Percentiles rank a stretch among this genome's conserved stretches.
Conservation (phyloP, 2,888 invertebrate species). For the Parasteatoda lunata region DNA sequence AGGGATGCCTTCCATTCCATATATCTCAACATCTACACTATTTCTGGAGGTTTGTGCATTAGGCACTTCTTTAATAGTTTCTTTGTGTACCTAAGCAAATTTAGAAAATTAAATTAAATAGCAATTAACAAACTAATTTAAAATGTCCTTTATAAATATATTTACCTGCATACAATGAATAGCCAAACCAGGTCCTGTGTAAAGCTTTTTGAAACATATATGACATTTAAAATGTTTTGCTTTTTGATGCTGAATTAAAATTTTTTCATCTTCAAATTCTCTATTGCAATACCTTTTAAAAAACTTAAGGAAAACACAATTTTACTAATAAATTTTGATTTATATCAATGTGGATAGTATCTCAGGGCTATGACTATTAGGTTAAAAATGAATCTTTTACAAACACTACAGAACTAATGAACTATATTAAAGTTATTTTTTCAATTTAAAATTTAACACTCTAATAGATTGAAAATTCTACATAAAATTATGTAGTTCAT, state of each 20-base stretch:
- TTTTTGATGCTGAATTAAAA: conserved; percentile 99
- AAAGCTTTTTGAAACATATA: conserved; percentile 99
- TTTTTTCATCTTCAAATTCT: conserved; percentile 99
- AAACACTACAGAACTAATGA: no score
- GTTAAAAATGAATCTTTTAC: no score
- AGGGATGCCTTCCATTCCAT: conserved; percentile 99
- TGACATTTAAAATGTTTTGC: conserved; percentile 99
- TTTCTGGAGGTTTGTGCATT: conserved; percentile 97
- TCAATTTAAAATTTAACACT: no score
- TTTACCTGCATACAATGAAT: conserved; percentile 99
- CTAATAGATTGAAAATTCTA: no score
- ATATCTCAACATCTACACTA: conserved; percentile 99
- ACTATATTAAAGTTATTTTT: no score
- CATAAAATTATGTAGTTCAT: no score
- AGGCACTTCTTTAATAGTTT: conserved; percentile 99
- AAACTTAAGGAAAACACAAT: no score
- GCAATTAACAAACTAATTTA: no score
- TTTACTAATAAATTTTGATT: no score
- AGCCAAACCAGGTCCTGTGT: conserved; percentile 97
- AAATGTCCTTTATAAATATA: background rate
- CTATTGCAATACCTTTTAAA: conserved; percentile 96
- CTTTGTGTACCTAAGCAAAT: conserved; percentile 91
- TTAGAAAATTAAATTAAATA: no score
- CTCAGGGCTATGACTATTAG: no score
- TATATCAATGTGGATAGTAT: no score